A percentile compares a stretch with the other conserved stretches of the same genome.
These are phyloP conservation scores for Lepeophtheirus nordmannii DNA, from an alignment of 2,888 invertebrate species.

Conservation along the genomic window DNA sequence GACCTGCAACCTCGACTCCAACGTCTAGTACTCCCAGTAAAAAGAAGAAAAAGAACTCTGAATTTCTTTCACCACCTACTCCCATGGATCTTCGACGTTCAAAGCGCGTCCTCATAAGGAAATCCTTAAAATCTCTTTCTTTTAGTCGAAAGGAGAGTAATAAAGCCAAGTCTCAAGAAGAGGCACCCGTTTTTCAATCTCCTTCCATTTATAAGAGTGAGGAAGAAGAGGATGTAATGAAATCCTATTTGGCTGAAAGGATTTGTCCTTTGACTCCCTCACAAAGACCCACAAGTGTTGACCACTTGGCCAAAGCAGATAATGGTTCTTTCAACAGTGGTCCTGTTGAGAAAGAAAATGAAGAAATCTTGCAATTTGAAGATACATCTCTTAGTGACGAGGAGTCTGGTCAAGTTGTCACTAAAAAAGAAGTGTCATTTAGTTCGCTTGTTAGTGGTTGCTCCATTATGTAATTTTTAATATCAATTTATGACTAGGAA, in stretches of 20 bases:
- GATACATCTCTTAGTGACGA: not conserved
- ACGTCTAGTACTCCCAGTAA: not conserved
- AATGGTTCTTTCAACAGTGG: not conserved
- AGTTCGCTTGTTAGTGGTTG: not conserved
- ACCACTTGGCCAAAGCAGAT: constrained; percentile 6
- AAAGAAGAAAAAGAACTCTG: not conserved
- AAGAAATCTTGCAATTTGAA: not conserved
- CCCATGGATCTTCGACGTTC: not conserved
- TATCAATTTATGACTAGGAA: not conserved
- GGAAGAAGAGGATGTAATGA: constrained; percentile 12
- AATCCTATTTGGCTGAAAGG: constrained; percentile 13
- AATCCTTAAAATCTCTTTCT: not conserved
- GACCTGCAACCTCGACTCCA: constrained; percentile 1
- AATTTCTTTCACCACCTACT: not conserved
- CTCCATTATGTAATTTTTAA: not conserved
- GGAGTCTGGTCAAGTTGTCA: not conserved
- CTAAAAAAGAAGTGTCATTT: not conserved
- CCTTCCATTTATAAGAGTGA: constrained; percentile 18
- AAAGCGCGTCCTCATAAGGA: not conserved
- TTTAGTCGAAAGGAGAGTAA: constrained; percentile 11
- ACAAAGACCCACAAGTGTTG: constrained; percentile 17
- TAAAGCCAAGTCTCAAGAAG: not conserved
- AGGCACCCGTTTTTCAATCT: constrained; percentile 3
- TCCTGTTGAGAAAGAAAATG: not conserved
- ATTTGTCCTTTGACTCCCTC: constrained; percentile 22